phyloP scores from a whole-genome alignment of 2,888 invertebrate species.

The Lordiphosa fenestrarum region DNA sequence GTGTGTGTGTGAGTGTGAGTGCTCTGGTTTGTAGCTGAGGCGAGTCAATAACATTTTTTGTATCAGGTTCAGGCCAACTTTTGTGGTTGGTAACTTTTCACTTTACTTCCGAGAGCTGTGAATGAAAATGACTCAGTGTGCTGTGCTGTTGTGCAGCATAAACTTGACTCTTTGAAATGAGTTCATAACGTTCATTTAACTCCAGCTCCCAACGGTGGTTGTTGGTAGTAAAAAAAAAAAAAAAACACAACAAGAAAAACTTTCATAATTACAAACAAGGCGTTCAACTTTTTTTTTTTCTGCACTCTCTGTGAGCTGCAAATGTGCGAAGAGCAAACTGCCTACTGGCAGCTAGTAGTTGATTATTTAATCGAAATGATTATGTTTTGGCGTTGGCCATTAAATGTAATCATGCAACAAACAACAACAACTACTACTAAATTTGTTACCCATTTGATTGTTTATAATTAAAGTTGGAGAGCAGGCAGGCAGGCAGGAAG shows the following conservation, averaged over 20 bases:
- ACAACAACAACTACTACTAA: slow-evolving; percentile 26
- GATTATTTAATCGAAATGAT: slow-evolving; percentile 74
- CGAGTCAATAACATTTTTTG: slow-evolving; percentile 59
- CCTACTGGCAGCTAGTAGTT: slow-evolving; percentile 35
- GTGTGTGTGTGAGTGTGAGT: not conserved
- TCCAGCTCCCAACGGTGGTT: slow-evolving; percentile 29
- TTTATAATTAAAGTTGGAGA: slow-evolving; percentile 41
- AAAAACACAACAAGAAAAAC: slow-evolving; percentile 44
- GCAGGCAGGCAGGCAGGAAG: slow-evolving; percentile 41
- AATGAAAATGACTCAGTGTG: slow-evolving; percentile 55
- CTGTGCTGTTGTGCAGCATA: slow-evolving; percentile 27
- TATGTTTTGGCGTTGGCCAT: slow-evolving; percentile 59
- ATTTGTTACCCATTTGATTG: slow-evolving; percentile 51
- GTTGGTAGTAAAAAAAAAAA: slow-evolving; percentile 21
- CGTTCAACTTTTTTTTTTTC: slow-evolving; percentile 41
- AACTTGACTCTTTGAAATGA: slow-evolving; percentile 69
- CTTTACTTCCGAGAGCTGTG: slow-evolving; percentile 61
- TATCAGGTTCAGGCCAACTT: slow-evolving; percentile 64
- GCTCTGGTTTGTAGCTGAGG: slow-evolving; percentile 29
- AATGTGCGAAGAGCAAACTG: slow-evolving; percentile 56
- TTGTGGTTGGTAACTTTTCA: slow-evolving; percentile 66
- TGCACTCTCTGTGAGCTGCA: slow-evolving; percentile 43
- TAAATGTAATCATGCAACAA: slow-evolving; percentile 56
- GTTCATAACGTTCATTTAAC: slow-evolving; percentile 66
- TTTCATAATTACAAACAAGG: slow-evolving; percentile 62